phyloP scores from a whole-genome alignment of 2,888 invertebrate genomes.

The Drosophila paranaensis region DNA sequence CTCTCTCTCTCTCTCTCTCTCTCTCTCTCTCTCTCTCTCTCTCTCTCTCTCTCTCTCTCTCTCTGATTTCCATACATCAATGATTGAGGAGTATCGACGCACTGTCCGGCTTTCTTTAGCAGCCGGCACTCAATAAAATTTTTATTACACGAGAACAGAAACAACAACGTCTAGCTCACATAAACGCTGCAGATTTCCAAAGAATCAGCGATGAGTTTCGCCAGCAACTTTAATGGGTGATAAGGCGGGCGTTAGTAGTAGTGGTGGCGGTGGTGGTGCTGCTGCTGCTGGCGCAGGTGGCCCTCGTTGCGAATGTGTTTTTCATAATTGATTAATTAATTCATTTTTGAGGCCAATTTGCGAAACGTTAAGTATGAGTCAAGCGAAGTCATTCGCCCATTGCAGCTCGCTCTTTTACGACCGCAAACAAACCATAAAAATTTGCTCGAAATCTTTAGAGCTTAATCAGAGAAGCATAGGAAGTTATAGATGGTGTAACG shows the following conservation, averaged over 20 bases:
- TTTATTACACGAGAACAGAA: conserved; percentile 62
- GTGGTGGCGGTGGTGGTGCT: background rate
- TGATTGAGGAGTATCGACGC: conserved; percentile 43
- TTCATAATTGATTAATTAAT: conserved; percentile 76
- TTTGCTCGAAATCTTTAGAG: conserved; percentile 10
- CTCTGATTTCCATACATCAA: conserved; percentile 56
- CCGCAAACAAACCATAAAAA: conserved; percentile 19
- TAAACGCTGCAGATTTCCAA: conserved; percentile 60
- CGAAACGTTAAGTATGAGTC: conserved; percentile 31
- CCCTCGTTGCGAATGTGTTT: conserved; percentile 45
- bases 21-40: too few species aligned
- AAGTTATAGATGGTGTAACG: background rate
- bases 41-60: too few species aligned
- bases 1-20: too few species aligned
- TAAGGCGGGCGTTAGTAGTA: background rate
- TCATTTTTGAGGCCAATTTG: conserved; percentile 50
- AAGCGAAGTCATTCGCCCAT: conserved; percentile 37
- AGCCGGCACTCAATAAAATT: conserved; percentile 65
- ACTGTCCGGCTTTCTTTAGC: conserved; percentile 6
- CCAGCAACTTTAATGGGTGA: background rate
- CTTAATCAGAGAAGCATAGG: background rate
- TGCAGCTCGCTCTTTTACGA: conserved; percentile 17
- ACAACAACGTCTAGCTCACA: conserved; percentile 44
- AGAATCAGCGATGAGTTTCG: conserved; percentile 37
- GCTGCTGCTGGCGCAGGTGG: conserved; percentile 31